Base-by-base conservation (phyloP, 2,797 vertebrate genomes). In the Limosa lapponica region DNA sequence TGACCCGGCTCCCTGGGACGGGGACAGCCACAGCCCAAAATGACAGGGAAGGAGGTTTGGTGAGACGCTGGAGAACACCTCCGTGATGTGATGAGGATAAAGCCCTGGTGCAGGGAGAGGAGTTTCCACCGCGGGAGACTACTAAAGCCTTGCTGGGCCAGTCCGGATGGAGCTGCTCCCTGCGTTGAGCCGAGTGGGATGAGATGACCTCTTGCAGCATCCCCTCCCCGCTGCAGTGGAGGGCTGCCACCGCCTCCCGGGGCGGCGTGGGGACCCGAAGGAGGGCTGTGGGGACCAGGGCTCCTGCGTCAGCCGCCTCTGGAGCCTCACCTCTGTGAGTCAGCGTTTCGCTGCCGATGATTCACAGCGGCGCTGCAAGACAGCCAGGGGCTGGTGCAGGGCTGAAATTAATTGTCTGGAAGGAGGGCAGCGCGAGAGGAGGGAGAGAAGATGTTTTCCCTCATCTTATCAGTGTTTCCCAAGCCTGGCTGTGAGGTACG, bases 301-400 rank as follows among this genome's bases (percentile, higher is more conserved):
- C 82, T 96, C 77, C 49, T 3, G 2, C 16, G 6, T 61, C 92
- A 81, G 85, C 55, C 3, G 5, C 72, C 64, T 9, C 69, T 34
- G 8, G 88, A 94, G 69, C 72, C 69, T 90, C 83, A 62, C 46
- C 89, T 79, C 81, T 23, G 79, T 93, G 93, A 96, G 90, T 93
- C 95, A 97, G 71, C 79, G 2, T 58, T 82, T 27, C 6, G 6
- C 49, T 54, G 78, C n/a, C 1, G 43, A 3, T 92, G 95, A 91
- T 74, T 92, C 93, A 87, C 59, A 36, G 93, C 30, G 0, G 43
- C 4, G 7, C 80, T 49, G 52, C 11, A 5, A 51, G 92, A 16
- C 72, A 43, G 82, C 82, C 78, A 30, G 1, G 17, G 82, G 84
- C 90, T 85, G 91, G 11, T 36, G 75, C 90, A 11, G 92, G 15